phyloP scores from a whole-genome alignment of 2,113 vertebrate genomes.

The Sander vitreus region DNA sequence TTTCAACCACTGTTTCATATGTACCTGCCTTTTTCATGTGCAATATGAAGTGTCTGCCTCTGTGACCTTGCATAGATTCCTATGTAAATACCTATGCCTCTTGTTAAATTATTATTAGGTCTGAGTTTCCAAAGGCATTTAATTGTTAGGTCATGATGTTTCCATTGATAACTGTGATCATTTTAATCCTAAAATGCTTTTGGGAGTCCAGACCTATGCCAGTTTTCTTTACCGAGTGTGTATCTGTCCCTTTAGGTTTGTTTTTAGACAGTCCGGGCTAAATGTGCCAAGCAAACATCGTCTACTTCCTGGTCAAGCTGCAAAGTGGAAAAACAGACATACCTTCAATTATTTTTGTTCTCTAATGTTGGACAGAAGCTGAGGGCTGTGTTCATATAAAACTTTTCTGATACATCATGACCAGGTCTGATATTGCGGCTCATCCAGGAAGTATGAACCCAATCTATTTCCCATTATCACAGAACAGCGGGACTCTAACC shows the following conservation, averaged over 20 bases:
- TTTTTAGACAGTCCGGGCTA: constrained; percentile 67
- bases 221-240: constrained; percentile 62
- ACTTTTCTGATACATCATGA: constrained; percentile 38
- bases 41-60: constrained; percentile 78
- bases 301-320: constrained; percentile 71
- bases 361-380: constrained; percentile 31
- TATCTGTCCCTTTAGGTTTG: constrained; percentile 65
- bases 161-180: constrained; percentile 34
- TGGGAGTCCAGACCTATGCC: constrained; percentile 43
- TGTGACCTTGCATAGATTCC: constrained; percentile 69
- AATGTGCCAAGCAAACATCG: constrained; percentile 74
- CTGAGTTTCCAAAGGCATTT: constrained; percentile 62
- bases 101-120: constrained; percentile 72
- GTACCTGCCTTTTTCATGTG: constrained; percentile 77
- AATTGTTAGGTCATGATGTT: constrained; percentile 48
- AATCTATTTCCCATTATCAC: constrained; percentile 56
- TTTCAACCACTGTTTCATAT: constrained; percentile 63
- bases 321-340: constrained; percentile 33
- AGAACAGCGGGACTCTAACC: constrained; percentile 57
- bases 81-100: constrained; percentile 76
- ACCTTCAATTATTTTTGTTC: constrained; percentile 42
- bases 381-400: constrained; percentile 54
- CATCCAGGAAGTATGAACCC: constrained; percentile 52
- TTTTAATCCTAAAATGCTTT: constrained; percentile 56
- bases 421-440: constrained; percentile 35